Conservation (phyloP, 2,888 invertebrate species). For the Acleris cristana region DNA sequence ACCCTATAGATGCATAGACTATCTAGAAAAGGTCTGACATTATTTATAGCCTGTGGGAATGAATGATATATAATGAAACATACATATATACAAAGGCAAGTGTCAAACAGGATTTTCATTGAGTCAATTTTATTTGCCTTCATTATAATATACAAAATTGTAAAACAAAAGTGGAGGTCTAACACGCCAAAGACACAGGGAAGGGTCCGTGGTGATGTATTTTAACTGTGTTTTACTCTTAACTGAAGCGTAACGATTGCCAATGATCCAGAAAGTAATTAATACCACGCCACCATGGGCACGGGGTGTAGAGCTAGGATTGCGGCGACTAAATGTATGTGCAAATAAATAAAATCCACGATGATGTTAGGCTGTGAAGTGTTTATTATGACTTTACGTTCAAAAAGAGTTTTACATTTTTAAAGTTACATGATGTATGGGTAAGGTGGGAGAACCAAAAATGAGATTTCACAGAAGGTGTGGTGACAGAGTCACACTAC, state of each 20-base stretch:
- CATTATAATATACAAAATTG: constrained; percentile 20
- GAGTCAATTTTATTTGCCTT: constrained; percentile 27
- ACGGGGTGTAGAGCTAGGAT: constrained; percentile 23
- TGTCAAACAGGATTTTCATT: constrained; percentile 24
- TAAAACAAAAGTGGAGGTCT: constrained; percentile 19
- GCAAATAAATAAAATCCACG: constrained; percentile 28
- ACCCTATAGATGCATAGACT: no score
- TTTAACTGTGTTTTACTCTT: not conserved
- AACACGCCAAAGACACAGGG: not conserved
- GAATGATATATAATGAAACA: no score
- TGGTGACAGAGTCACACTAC: constrained; percentile 92
- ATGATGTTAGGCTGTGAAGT: constrained; percentile 30
- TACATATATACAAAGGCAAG: not conserved
- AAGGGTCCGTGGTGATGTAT: constrained; percentile 11
- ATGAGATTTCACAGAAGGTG: constrained; percentile 91
- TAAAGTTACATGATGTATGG: constrained; percentile 28
- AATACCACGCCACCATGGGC: constrained; percentile 29
- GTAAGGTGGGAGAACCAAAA: constrained; percentile 38
- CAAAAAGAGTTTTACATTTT: constrained; percentile 18
- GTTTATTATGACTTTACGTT: constrained; percentile 19
- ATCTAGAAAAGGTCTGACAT: no score
- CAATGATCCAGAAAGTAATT: constrained; percentile 26
- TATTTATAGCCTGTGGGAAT: no score
- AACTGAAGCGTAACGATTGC: constrained; percentile 7
- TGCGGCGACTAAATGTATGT: constrained; percentile 25